These are phyloP conservation scores for Meteorus sp. DNA, from an alignment of 1,140 invertebrate genomes.

Conservation along the genomic window DNA sequence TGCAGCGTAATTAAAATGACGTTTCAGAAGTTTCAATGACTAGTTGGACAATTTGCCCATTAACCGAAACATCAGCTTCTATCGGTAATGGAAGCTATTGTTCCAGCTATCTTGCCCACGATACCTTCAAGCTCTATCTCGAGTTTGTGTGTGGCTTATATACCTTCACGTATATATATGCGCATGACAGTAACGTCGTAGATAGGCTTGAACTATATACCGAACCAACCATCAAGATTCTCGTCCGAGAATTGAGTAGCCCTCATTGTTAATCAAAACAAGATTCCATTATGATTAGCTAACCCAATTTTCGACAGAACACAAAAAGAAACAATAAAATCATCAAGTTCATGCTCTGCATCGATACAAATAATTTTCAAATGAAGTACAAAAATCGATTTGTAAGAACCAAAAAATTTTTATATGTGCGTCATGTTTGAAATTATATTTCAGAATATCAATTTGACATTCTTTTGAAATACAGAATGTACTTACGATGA, in stretches of 20 bases:
- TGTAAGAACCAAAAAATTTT: no score
- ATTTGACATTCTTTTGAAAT: no score
- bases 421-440: no score
- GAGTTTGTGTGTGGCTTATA: background rate
- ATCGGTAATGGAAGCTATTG: constrained; percentile 55
- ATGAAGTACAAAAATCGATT: no score
- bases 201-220: background rate
- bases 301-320: constrained; percentile 37
- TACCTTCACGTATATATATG: constrained; percentile 10
- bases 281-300: constrained; percentile 56
- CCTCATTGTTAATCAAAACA: constrained; percentile 51
- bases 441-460: no score
- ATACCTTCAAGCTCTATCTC: constrained; percentile 35
- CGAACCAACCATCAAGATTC: constrained; percentile 30
- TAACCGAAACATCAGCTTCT: constrained; percentile 49
- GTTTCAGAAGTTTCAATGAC: constrained; percentile 50
- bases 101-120: constrained; percentile 54
- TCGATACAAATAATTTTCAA: no score
- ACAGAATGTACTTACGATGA: no score
- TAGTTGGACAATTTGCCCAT: constrained; percentile 54
- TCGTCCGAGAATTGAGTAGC: constrained; percentile 42
- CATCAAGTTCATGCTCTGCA: no score
- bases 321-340: no score
- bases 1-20: background rate
- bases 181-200: background rate